Evolutionary conservation across 2,113 vertebrate species (phyloP).

Genomic region (Pachyramphus minor): DNA sequence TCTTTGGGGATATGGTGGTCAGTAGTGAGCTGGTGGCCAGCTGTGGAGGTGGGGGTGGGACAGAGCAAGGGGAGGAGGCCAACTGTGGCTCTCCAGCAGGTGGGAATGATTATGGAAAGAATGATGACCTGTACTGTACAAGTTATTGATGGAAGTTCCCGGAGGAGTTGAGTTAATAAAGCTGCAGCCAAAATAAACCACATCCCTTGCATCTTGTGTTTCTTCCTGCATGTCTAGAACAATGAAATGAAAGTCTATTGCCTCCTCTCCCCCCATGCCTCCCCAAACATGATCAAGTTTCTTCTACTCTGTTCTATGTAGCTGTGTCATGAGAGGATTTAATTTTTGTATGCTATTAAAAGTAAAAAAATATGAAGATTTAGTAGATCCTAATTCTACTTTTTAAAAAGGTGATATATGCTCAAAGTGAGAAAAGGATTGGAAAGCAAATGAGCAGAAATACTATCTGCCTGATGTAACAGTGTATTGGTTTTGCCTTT

Average conservation of each 20-base stretch:
- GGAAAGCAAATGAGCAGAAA: not conserved
- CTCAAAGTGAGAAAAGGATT: not conserved
- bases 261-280: not conserved
- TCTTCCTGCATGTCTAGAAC: not conserved
- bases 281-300: not conserved
- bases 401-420: not conserved
- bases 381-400: not conserved
- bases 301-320: not conserved
- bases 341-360: not conserved
- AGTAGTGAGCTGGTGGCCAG: not conserved
- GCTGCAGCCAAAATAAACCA: conserved; percentile 54
- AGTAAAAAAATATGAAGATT: not conserved
- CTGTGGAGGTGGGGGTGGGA: not conserved
- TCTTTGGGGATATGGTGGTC: not conserved
- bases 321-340: not conserved
- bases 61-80: not conserved
- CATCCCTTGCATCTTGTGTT: conserved; percentile 54
- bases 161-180: conserved; percentile 49
- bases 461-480: not conserved
- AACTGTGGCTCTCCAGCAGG: conserved; percentile 16
- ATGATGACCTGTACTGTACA: conserved; percentile 31
- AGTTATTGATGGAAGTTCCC: conserved; percentile 54
- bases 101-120: conserved; percentile 59
- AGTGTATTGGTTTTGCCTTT: not conserved
- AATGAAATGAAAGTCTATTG: not conserved